phyloP scores from a whole-genome alignment of 1,140 invertebrate species.

The Holcopasites calliopsidis region DNA sequence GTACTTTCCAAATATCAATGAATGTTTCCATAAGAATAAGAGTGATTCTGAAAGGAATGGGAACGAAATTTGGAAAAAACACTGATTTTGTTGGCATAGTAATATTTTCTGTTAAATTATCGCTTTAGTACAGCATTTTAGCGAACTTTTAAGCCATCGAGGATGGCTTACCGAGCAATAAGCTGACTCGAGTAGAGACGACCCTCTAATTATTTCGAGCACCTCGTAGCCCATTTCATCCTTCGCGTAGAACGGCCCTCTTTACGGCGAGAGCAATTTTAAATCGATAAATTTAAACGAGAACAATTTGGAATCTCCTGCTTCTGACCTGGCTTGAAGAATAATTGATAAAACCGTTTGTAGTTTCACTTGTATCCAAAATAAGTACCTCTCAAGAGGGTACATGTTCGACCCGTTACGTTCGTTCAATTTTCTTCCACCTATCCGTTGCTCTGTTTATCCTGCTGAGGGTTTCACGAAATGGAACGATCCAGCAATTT shows the following conservation, averaged over 20 bases:
- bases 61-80: too few relatives aligned
- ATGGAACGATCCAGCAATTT: not conserved
- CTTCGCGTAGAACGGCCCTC: not conserved
- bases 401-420: not conserved
- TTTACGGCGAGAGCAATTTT: not conserved
- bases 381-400: too few relatives aligned
- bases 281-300: slow-evolving; percentile 11
- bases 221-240: not conserved
- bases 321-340: not conserved
- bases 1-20: too few relatives aligned
- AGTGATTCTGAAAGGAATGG: too few relatives aligned
- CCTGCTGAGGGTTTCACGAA: not conserved
- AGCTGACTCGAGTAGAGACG: not conserved
- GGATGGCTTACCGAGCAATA: not conserved
- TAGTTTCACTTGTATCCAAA: too few relatives aligned
- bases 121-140: not conserved
- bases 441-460: not conserved
- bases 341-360: not conserved
- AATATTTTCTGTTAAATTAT: not conserved
- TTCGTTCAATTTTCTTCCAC: not conserved
- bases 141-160: not conserved
- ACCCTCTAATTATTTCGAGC: slow-evolving; percentile 9
- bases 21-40: too few relatives aligned
- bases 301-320: not conserved
- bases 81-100: too few relatives aligned